Base-by-base conservation (phyloP, 2,888 invertebrate species). In the Sminthurinus aureus region DNA sequence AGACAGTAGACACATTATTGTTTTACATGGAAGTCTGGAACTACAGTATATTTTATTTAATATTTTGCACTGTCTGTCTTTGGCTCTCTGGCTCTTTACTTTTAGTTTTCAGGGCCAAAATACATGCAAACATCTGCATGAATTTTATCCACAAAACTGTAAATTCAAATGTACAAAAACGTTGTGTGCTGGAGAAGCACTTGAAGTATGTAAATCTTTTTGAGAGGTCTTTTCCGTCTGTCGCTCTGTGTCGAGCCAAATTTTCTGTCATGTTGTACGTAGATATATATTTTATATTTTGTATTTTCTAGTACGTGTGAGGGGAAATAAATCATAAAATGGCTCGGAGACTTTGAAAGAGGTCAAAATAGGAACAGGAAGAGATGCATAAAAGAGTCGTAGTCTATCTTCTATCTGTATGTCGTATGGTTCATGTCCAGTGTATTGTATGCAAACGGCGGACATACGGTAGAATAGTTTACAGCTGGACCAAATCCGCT, bases 401-500 rank as follows among this genome's bases (percentile, higher is more conserved):
- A 69, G 67, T 38, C 38, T 38, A 38, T 38, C 38, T 38, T 6
- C n/a, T n/a, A n/a, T n/a, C n/a, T n/a, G n/a, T n/a, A n/a, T n/a
- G n/a, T n/a, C 8, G 52, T 11, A 13, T 52, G 52, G 52, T 13
- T 58, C 15, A 58, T 58, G 58, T 18, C 18, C 58, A 15, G 2
- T 69, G 69, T 69, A 15, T n/a, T 69, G 18, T 24, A 12, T 69
- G 69, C 12, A 69, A 24, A 9, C 15, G 26, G 73, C 20, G 76
- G 76, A 76, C 26, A 58, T 76, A 13, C 58, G 50, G 58, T 9
- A 24, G 52, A 76, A 76, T 76, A 51, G 76, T 76, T 76, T 76
- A 76, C 76, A 58, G 58, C 52, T 76, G 58, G 58, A 51, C 76
- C 6, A 79, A 67, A 66, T 81, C 80, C 52, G 52, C 74, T 81